These are phyloP conservation scores for Heliangelus exortis DNA, from an alignment of 2,797 vertebrate genomes.

Conservation along the genomic window DNA sequence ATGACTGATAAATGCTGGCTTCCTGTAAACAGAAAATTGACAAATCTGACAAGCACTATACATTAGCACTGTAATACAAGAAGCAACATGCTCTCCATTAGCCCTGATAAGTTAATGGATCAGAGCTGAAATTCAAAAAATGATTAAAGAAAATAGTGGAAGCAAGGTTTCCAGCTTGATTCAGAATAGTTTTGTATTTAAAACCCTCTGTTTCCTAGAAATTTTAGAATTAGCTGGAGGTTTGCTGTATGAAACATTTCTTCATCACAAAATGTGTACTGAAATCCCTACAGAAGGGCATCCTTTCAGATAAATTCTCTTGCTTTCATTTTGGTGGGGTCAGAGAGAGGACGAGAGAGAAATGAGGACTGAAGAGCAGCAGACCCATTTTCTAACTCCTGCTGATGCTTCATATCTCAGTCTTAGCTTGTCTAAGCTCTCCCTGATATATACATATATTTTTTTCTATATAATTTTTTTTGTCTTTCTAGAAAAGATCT, in stretches of 20 bases:
- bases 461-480: background rate
- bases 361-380: background rate
- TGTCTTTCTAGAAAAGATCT: background rate
- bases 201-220: background rate
- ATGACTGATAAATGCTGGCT: slow-evolving; percentile 55
- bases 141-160: background rate
- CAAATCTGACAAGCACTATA: slow-evolving; percentile 54
- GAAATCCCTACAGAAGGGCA: background rate
- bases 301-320: background rate
- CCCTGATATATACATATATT: background rate
- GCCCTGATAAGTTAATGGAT: slow-evolving; percentile 32
- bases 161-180: background rate
- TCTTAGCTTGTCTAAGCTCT: background rate
- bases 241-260: background rate
- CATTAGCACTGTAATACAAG: slow-evolving; percentile 18
- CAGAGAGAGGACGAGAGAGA: background rate
- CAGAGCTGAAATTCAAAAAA: background rate
- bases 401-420: background rate
- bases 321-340: background rate
- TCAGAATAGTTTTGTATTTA: background rate
- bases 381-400: background rate
- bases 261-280: background rate
- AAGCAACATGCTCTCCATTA: slow-evolving; percentile 34
- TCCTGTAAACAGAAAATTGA: slow-evolving; percentile 64
- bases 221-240: background rate